phyloP scores from a whole-genome alignment of 64 coral and sea anemone species.

The Dendrophyllia cribrosa region DNA sequence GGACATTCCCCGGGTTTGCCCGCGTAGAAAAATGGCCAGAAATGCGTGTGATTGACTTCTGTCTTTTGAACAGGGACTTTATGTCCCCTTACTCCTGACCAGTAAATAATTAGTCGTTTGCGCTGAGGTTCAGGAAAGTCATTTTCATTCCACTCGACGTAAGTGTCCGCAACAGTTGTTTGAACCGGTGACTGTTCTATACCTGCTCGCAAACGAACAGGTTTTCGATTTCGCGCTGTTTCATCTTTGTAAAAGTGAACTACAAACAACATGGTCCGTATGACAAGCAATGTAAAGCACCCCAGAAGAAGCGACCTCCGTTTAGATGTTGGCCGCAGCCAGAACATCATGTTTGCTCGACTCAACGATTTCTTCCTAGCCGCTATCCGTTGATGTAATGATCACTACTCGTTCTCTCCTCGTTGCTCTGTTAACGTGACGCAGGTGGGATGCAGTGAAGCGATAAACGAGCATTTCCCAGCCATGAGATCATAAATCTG shows the following conservation, averaged over 20 bases:
- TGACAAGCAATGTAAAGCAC: constrained; percentile 40
- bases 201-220: neutral
- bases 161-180: neutral
- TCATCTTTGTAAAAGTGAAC: constrained; percentile 70
- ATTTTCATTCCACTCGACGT: constrained; percentile 48
- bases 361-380: neutral
- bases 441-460: constrained; percentile 37
- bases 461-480: constrained; percentile 10
- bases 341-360: constrained; percentile 41
- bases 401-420: neutral
- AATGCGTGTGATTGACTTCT: constrained; percentile 79
- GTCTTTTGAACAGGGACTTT: constrained; percentile 86
- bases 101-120: constrained; percentile 90
- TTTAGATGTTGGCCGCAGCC: constrained; percentile 46
- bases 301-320: constrained; percentile 46
- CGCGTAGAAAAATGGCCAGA: constrained; percentile 98
- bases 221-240: constrained; percentile 14
- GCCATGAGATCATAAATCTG: constrained; percentile 10
- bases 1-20: constrained; percentile 90
- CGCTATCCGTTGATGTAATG: constrained; percentile 3
- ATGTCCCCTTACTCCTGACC: constrained; percentile 82
- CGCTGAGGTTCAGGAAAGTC: constrained; percentile 74
- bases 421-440: neutral
- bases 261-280: constrained; percentile 72
- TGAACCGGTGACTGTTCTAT: constrained; percentile 26